Conservation (phyloP, 1,140 invertebrate species). For the Euura lappo region DNA sequence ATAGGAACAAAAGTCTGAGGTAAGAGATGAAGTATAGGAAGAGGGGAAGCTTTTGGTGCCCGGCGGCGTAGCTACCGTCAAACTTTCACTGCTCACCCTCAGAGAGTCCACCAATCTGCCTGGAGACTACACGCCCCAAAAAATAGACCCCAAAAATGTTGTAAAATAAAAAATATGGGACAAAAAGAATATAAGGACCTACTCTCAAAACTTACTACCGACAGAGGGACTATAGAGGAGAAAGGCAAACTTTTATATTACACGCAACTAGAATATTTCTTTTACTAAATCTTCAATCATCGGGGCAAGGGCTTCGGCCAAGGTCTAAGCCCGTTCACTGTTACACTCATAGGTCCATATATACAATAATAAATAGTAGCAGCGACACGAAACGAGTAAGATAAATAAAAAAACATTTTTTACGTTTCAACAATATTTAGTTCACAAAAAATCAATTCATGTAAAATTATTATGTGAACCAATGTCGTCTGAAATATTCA, state of each 20-base stretch:
- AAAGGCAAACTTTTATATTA: neutral
- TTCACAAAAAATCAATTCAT: no score
- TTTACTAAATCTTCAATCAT: no score
- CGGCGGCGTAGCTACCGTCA: neutral
- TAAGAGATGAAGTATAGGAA: slow-evolving; percentile 2
- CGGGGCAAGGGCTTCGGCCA: no score
- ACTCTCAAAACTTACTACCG: neutral
- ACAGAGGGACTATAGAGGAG: neutral
- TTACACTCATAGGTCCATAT: no score
- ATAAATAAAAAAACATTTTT: no score
- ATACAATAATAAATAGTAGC: no score
- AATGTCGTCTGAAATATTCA: no score
- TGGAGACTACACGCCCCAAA: neutral
- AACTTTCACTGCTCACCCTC: slow-evolving; percentile 6
- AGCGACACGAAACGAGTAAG: no score
- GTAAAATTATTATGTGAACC: no score
- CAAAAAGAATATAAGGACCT: slow-evolving; percentile 1
- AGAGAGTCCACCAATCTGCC: slow-evolving; percentile 6
- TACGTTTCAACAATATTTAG: no score
- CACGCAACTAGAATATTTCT: no score
- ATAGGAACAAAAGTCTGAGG: neutral
- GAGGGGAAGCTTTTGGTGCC: slow-evolving; percentile 4
- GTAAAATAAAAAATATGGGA: neutral
- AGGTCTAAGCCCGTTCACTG: no score
- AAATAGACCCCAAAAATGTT: slow-evolving; percentile 1